These are phyloP conservation scores for Butastur rufipennis DNA, from an alignment of 2,113 vertebrate genomes.

Conservation along the genomic window DNA sequence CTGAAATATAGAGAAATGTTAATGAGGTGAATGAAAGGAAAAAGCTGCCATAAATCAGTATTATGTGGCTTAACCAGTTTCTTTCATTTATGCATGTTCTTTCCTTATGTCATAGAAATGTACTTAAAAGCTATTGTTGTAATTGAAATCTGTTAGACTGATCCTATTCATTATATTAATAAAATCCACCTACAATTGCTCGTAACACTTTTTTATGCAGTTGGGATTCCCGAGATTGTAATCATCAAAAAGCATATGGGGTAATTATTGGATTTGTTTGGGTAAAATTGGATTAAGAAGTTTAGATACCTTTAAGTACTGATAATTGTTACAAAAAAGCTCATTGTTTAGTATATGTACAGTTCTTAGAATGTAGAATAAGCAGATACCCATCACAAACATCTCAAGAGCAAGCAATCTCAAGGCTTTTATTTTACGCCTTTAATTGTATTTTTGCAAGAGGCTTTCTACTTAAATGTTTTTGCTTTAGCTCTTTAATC, in stretches of 20 bases:
- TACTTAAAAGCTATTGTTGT: slow-evolving; percentile 70
- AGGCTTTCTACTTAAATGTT: not conserved
- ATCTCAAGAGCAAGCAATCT: slow-evolving; percentile 14
- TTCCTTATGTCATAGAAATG: slow-evolving; percentile 59
- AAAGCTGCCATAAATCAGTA: slow-evolving; percentile 56
- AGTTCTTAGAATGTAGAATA: not conserved
- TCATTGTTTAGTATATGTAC: slow-evolving; percentile 42
- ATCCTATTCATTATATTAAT: slow-evolving; percentile 69
- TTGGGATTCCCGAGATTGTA: slow-evolving; percentile 66
- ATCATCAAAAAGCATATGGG: slow-evolving; percentile 64
- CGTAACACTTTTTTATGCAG: slow-evolving; percentile 57
- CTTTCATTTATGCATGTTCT: slow-evolving; percentile 61
- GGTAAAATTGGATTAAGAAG: slow-evolving; percentile 68
- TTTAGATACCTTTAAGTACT: slow-evolving; percentile 65
- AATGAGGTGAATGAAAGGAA: slow-evolving; percentile 51
- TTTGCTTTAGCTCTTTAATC: not conserved
- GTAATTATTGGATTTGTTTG: slow-evolving; percentile 73
- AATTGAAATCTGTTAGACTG: slow-evolving; percentile 68
- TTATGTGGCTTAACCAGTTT: slow-evolving; percentile 60
- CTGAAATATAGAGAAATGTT: not conserved
- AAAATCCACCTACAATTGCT: slow-evolving; percentile 70
- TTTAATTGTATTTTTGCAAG: slow-evolving; percentile 30
- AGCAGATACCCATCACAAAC: slow-evolving; percentile 53
- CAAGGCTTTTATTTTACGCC: slow-evolving; percentile 3
- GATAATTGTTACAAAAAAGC: slow-evolving; percentile 66